These are phyloP conservation scores for Meliscaeva auricollis DNA, from an alignment of 2,888 invertebrate species.

Conservation along the genomic window DNA sequence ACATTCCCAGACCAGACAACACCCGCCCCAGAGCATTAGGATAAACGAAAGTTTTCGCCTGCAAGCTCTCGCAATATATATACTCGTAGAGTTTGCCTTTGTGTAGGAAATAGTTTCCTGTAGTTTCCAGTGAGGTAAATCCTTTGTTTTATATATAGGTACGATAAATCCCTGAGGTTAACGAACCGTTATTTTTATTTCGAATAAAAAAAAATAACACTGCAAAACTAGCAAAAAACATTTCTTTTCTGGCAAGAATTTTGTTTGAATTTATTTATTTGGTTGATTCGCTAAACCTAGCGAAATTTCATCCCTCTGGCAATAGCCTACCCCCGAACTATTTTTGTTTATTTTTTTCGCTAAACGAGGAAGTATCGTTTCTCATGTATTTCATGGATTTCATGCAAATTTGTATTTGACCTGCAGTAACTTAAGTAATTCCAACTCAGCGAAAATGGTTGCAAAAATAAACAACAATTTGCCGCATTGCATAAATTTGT, in stretches of 20 bases:
- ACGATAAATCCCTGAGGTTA: slow-evolving; percentile 42
- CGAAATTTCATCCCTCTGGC: slow-evolving; percentile 49
- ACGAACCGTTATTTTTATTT: slow-evolving; percentile 52
- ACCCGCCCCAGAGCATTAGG: slow-evolving; percentile 1
- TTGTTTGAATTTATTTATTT: slow-evolving; percentile 3
- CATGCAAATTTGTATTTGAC: slow-evolving; percentile 40
- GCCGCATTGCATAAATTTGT: slow-evolving; percentile 74
- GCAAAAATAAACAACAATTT: slow-evolving; percentile 52
- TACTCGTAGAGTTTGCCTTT: not conserved
- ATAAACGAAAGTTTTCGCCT: slow-evolving; percentile 47
- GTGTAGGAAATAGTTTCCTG: slow-evolving; percentile 41
- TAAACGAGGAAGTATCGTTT: slow-evolving; percentile 28
- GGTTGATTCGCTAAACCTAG: slow-evolving; percentile 47
- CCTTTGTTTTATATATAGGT: slow-evolving; percentile 49
- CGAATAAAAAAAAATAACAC: slow-evolving; percentile 4
- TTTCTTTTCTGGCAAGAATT: not conserved
- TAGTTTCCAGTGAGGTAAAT: slow-evolving; percentile 2
- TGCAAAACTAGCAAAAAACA: slow-evolving; percentile 5
- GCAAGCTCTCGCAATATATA: not conserved
- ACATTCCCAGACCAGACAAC: slow-evolving; percentile 12
- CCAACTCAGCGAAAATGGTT: slow-evolving; percentile 53
- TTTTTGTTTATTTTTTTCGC: slow-evolving; percentile 23
- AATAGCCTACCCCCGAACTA: slow-evolving; percentile 25
- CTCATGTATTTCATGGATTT: slow-evolving; percentile 30
- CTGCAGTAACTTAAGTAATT: slow-evolving; percentile 39